These are phyloP conservation scores for Ptilorrhoa leucosticta DNA, from an alignment of 2,113 vertebrate species.

Conservation along the genomic window DNA sequence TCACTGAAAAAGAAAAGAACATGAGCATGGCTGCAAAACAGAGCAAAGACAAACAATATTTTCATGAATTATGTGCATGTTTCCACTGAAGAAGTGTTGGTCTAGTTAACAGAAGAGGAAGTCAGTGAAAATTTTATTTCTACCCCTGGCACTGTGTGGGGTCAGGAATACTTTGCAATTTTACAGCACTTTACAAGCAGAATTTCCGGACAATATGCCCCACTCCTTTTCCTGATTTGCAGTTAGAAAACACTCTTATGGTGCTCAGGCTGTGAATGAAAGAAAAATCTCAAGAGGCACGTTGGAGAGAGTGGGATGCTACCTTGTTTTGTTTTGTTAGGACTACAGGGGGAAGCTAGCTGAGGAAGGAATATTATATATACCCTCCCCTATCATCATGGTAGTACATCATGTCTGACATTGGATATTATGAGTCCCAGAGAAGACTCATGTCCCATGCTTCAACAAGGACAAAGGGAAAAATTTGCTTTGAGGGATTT, in stretches of 20 bases:
- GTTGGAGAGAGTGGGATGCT: background rate
- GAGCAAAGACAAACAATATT: background rate
- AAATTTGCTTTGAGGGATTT: background rate
- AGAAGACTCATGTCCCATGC: background rate
- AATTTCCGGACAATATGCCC: background rate
- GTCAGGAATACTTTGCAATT: background rate
- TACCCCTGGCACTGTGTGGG: background rate
- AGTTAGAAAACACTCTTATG: background rate
- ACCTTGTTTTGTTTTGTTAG: background rate
- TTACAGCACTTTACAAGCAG: background rate
- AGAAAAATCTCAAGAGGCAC: background rate
- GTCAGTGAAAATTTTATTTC: background rate
- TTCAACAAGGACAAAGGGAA: background rate
- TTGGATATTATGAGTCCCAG: background rate
- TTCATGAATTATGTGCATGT: background rate
- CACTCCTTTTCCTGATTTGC: background rate
- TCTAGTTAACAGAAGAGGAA: background rate
- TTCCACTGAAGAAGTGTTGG: background rate
- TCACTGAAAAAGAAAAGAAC: background rate
- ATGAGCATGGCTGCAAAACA: background rate
- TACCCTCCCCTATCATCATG: accelerated
- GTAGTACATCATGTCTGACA: background rate
- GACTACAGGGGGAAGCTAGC: background rate
- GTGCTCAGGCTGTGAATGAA: background rate
- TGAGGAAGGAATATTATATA: background rate